Evolutionary conservation across 2,113 vertebrate species (phyloP).

Genomic region (Orthonyx spaldingii): DNA sequence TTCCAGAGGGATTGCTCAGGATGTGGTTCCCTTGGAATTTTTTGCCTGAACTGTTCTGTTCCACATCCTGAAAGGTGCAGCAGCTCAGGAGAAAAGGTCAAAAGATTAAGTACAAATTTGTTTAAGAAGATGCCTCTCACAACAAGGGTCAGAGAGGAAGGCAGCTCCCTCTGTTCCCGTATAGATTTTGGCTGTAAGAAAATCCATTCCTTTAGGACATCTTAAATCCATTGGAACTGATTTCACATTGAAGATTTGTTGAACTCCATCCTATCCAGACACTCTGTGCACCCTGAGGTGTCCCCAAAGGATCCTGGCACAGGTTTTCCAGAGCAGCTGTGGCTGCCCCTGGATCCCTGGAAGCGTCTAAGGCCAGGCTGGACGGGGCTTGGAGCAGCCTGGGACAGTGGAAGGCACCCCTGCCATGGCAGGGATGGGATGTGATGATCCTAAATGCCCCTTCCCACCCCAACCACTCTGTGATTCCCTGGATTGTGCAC

Average conservation of each 20-base stretch:
- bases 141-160: neutral
- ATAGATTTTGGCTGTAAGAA: neutral
- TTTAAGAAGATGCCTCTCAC: neutral
- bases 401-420: accelerated
- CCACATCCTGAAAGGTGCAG: neutral
- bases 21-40: accelerated
- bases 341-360: neutral
- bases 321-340: neutral
- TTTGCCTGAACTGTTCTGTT: neutral
- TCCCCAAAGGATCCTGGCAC: neutral
- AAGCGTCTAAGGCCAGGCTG: accelerated
- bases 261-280: neutral
- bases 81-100: neutral
- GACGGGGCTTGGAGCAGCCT: accelerated
- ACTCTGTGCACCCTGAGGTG: accelerated
- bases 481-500: neutral
- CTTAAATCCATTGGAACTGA: neutral
- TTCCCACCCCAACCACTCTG: too few species aligned
- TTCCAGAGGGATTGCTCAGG: neutral
- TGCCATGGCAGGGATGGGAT: neutral
- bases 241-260: neutral
- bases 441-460: accelerated
- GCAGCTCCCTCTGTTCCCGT: neutral
- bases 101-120: neutral
- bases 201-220: neutral